Base-by-base conservation (phyloP, 2,888 invertebrate genomes). In the Nebria salina region DNA sequence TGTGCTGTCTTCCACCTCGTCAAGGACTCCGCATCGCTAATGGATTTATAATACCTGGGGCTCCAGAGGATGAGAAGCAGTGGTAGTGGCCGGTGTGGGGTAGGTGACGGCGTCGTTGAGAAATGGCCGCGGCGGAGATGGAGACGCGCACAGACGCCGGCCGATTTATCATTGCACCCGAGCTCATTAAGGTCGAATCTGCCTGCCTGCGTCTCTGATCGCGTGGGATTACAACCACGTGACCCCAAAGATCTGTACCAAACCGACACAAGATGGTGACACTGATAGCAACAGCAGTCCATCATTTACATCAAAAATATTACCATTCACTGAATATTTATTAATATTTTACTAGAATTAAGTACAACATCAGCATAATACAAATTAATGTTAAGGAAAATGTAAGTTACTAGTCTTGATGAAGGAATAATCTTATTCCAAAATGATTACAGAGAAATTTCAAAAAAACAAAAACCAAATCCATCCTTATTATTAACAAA, bases 151-250 rank as follows among this genome's bases (percentile, higher is more conserved):
- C 84, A 83, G 85, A 87, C 88, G 88, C 88, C 87, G 85, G 86
- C 86, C 87, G 87, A 89, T 90, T 90, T 89, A 89, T 90, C 90
- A 90, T 89, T 88, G 87, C 80, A 80, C 75, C 75, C 79, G 86
- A 88, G 88, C 89, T 89, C 90, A 90, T 90, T 90, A 90, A 88
- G 88, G 86, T 86, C 86, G 88, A 89, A 89, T 89, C 89, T 88
- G 87, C 88, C 87, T 80, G 34, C 87, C 13, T 54, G 54, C 54
- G 54, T 54, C 54, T 54, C 86, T 86, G 87, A 87, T 88, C 87
- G 87, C 86, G 85, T 85, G 85, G 86, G 86, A 88, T 87, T 86
- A 85, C 84, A 9, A 8, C 79, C 15, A 43, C 25, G 15, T 25
- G 75, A 75, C 54, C 75, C 54, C 54, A 75, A 13, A 54, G 64